phyloP scores from a whole-genome alignment of 2,888 invertebrate species.

The Pyrochroa serraticornis region DNA sequence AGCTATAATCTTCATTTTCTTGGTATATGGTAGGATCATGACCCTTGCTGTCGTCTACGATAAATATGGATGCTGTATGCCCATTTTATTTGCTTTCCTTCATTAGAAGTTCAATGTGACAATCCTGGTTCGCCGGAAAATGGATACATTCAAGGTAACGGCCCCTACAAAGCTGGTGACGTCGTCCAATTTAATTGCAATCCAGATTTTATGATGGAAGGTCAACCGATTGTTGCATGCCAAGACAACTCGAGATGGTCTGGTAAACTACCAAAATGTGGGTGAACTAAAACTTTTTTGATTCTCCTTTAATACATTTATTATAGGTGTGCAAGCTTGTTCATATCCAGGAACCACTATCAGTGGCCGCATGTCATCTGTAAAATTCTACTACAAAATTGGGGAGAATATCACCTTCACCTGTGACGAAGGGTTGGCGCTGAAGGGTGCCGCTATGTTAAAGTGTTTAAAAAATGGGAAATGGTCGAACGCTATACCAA shows the following conservation, averaged over 20 bases:
- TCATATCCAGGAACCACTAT: conserved; percentile 87
- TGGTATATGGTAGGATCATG: background rate
- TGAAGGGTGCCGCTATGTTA: conserved; percentile 79
- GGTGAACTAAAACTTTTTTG: conserved; percentile 45
- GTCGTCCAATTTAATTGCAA: conserved; percentile 88
- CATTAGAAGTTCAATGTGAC: conserved; percentile 79
- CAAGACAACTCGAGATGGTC: conserved; percentile 89
- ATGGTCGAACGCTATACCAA: conserved; percentile 86
- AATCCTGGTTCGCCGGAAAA: conserved; percentile 76
- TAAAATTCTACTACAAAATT: conserved; percentile 87
- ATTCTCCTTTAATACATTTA: background rate
- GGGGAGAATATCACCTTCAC: conserved; percentile 85
- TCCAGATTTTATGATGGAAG: conserved; percentile 87
- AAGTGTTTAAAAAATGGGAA: conserved; percentile 82
- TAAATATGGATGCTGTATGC: too few relatives aligned
- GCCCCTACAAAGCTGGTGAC: conserved; percentile 82
- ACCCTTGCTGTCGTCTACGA: background rate
- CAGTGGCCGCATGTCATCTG: conserved; percentile 83
- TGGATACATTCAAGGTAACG: conserved; percentile 79
- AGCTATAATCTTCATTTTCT: background rate
- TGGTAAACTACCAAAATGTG: conserved; percentile 82
- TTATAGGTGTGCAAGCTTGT: conserved; percentile 69
- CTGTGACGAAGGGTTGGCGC: conserved; percentile 76
- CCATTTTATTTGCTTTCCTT: conserved; percentile 15
- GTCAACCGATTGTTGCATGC: conserved; percentile 87